phyloP scores from a whole-genome alignment of 1,140 invertebrate genomes.

The Papilio polytes region DNA sequence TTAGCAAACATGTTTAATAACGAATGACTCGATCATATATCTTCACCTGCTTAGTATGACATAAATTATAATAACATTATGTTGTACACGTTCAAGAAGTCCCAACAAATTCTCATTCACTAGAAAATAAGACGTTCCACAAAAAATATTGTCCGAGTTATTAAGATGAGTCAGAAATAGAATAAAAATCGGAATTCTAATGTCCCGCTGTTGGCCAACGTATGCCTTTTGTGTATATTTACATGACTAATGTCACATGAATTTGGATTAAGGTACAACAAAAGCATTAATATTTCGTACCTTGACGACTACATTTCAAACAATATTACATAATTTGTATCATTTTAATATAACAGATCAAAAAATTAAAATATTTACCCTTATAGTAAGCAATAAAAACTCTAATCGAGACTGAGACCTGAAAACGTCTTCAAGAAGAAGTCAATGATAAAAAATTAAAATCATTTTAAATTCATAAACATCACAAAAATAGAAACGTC shows the following conservation, averaged over 20 bases:
- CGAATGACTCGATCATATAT: slow-evolving; percentile 73
- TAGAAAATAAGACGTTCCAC: slow-evolving; percentile 76
- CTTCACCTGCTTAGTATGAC: slow-evolving; percentile 83
- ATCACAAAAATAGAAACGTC: slow-evolving; percentile 2
- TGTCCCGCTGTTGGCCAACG: slow-evolving; percentile 58
- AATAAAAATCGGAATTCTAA: slow-evolving; percentile 67
- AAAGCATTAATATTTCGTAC: slow-evolving; percentile 49
- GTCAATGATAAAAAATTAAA: not conserved
- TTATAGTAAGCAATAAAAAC: not conserved
- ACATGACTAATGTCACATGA: slow-evolving; percentile 64
- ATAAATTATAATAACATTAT: slow-evolving; percentile 84
- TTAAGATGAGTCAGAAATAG: slow-evolving; percentile 67
- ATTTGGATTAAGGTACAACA: slow-evolving; percentile 56
- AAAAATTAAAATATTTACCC: not conserved
- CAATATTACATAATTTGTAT: not conserved
- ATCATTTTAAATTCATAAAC: slow-evolving; percentile 4
- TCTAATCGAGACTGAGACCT: not conserved
- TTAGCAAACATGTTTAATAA: slow-evolving; percentile 65
- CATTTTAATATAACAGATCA: not conserved
- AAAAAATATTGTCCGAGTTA: slow-evolving; percentile 73
- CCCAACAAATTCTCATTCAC: slow-evolving; percentile 79
- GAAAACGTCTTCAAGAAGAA: too few species aligned
- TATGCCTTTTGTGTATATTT: slow-evolving; percentile 60
- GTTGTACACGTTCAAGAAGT: slow-evolving; percentile 78
- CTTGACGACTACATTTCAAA: not conserved